phyloP scores from a whole-genome alignment of 2,888 invertebrate species.

The Ectemnius lituratus region DNA sequence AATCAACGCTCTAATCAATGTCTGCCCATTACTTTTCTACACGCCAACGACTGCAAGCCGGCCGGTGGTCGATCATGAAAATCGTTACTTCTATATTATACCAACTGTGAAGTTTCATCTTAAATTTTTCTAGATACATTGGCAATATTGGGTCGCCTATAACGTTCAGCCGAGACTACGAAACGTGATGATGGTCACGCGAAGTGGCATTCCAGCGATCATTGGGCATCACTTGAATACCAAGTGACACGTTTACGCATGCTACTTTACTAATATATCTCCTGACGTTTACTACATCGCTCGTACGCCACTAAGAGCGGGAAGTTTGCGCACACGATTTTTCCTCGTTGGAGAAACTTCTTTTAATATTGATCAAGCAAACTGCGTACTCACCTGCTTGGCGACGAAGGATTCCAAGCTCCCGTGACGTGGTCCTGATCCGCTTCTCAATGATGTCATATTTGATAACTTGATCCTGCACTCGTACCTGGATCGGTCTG shows the following conservation, averaged over 20 bases:
- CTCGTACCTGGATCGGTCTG: slow-evolving; percentile 83
- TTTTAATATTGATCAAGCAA: not conserved
- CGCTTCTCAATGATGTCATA: slow-evolving; percentile 69
- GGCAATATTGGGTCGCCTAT: not conserved
- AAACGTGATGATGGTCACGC: slow-evolving; percentile 26
- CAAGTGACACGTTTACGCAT: not conserved
- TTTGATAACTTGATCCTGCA: slow-evolving; percentile 78
- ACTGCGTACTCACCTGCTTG: slow-evolving; percentile 72
- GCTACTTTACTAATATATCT: not conserved
- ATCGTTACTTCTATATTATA: slow-evolving; percentile 14
- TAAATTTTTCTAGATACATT: too few relatives aligned
- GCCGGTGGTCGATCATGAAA: slow-evolving; percentile 23
- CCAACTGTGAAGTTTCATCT: not conserved
- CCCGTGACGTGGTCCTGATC: slow-evolving; percentile 62
- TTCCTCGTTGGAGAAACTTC: not conserved
- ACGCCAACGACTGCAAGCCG: slow-evolving; percentile 5
- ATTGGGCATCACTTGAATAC: slow-evolving; percentile 1
- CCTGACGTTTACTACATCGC: too few relatives aligned
- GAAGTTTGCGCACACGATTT: not conserved
- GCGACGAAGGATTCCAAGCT: slow-evolving; percentile 71
- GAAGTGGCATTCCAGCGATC: not conserved
- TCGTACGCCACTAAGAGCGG: too few relatives aligned
- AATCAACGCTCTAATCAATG: slow-evolving; percentile 26
- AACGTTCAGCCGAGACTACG: slow-evolving; percentile 14
- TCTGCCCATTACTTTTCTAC: slow-evolving; percentile 2